These are phyloP conservation scores for Sebastes melanostomus DNA, from an alignment of 2,797 vertebrate species.

Conservation along the genomic window DNA sequence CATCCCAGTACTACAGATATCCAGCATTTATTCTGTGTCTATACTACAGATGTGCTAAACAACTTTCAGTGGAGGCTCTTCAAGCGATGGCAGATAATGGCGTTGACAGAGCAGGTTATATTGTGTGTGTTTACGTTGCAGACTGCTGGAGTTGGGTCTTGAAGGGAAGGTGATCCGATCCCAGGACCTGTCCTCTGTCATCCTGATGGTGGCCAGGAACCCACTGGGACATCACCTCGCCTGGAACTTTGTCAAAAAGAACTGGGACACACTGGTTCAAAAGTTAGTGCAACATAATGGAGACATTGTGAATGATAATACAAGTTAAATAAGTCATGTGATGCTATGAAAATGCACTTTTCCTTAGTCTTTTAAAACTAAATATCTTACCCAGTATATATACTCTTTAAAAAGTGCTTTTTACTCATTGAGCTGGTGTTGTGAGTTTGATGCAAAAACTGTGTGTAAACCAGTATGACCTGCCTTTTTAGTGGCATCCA, in stretches of 20 bases:
- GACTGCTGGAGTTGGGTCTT: conserved; percentile 81
- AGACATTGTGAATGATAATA: not conserved
- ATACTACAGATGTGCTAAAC: not conserved
- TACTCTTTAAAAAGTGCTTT: not conserved
- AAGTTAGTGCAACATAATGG: conserved; percentile 71
- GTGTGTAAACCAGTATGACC: not conserved
- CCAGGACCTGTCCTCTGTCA: conserved; percentile 77
- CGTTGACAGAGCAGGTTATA: not conserved
- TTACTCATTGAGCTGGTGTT: not conserved
- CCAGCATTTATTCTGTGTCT: not conserved
- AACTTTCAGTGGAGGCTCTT: not conserved
- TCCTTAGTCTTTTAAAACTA: not conserved
- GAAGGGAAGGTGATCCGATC: conserved; percentile 81
- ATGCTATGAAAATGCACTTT: not conserved
- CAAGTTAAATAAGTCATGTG: not conserved
- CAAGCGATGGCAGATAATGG: not conserved
- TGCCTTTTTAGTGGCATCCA: not conserved
- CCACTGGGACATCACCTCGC: conserved; percentile 76
- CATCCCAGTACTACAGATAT: not conserved
- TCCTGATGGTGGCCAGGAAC: conserved; percentile 78
- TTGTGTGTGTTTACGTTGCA: conserved; percentile 51
- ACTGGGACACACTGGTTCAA: conserved; percentile 82
- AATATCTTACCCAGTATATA: not conserved
- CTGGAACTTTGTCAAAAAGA: conserved; percentile 85
- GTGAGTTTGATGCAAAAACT: not conserved